Evolutionary conservation across 1,140 invertebrate genomes (phyloP).

Genomic region (Drosophila lacteicornis): DNA sequence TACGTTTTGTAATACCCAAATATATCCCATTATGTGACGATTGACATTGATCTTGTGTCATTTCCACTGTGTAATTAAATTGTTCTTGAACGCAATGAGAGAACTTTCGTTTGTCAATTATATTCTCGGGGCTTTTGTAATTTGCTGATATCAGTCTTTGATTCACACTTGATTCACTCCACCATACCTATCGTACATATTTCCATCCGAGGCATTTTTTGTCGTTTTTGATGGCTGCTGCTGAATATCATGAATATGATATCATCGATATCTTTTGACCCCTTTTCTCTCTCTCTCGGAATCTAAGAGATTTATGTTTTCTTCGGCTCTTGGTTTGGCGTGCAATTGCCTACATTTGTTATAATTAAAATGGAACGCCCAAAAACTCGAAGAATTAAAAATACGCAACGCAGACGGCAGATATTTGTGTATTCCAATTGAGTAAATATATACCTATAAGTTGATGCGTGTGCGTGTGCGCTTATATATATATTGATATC

Average conservation of each 20-base stretch:
- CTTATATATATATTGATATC: slow-evolving; percentile 33
- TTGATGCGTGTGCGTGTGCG: slow-evolving; percentile 19
- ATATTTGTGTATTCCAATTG: slow-evolving; percentile 43
- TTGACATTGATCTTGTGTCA: slow-evolving; percentile 19
- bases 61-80: slow-evolving; percentile 20
- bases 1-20: background rate
- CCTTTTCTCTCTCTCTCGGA: background rate
- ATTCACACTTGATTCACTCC: slow-evolving; percentile 3
- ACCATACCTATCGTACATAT: background rate
- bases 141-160: slow-evolving; percentile 22
- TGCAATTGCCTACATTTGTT: slow-evolving; percentile 56
- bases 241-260: slow-evolving; percentile 33
- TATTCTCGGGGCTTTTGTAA: slow-evolving; percentile 6
- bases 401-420: slow-evolving; percentile 22
- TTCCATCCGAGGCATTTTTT: slow-evolving; percentile 5
- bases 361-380: slow-evolving; percentile 58
- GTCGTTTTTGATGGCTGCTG: slow-evolving; percentile 20
- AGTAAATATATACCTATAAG: slow-evolving; percentile 42
- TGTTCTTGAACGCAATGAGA: slow-evolving; percentile 21
- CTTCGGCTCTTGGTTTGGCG: slow-evolving; percentile 11
- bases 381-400: slow-evolving; percentile 35
- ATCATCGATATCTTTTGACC: slow-evolving; percentile 38
- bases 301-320: slow-evolving; percentile 42
- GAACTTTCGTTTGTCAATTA: slow-evolving; percentile 16
- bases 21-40: background rate